Evolutionary conservation across 2,797 vertebrate genomes (phyloP).

Genomic region (Zalophus californianus): DNA sequence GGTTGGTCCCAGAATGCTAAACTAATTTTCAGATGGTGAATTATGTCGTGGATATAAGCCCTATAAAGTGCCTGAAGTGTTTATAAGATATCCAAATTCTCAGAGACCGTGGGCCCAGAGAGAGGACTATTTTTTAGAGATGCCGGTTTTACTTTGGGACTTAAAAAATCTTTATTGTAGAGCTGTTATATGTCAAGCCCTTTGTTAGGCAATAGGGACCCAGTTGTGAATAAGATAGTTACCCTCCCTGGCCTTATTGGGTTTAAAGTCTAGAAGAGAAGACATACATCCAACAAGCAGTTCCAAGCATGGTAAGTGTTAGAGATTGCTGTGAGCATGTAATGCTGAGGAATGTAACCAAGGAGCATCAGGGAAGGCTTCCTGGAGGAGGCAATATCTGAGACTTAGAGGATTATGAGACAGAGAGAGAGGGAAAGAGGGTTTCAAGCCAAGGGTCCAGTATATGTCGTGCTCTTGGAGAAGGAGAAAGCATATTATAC

Average conservation of each 20-base stretch:
- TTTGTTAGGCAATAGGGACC: not conserved
- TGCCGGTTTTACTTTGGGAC: not conserved
- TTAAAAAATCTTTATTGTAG: not conserved
- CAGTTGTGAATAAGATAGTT: not conserved
- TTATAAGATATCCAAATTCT: slow-evolving; percentile 3
- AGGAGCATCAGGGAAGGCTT: not conserved
- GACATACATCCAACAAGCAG: not conserved
- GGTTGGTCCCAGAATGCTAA: slow-evolving; percentile 11
- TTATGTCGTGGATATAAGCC: slow-evolving; percentile 32
- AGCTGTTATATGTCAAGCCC: not conserved
- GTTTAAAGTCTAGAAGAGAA: not conserved
- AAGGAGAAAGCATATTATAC: not conserved
- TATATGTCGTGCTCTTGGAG: not conserved
- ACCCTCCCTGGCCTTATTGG: not conserved
- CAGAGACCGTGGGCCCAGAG: not conserved
- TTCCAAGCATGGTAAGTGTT: not conserved
- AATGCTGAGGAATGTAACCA: not conserved
- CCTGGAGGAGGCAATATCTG: not conserved
- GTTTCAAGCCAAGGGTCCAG: not conserved
- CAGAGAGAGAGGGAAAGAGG: not conserved
- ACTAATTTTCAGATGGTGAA: slow-evolving; percentile 56
- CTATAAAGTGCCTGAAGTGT: not conserved
- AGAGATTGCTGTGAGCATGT: not conserved
- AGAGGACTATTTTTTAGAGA: not conserved
- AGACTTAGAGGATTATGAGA: not conserved